Conservation (phyloP, 2,797 vertebrate species). For the Clarias laeviceps region DNA sequence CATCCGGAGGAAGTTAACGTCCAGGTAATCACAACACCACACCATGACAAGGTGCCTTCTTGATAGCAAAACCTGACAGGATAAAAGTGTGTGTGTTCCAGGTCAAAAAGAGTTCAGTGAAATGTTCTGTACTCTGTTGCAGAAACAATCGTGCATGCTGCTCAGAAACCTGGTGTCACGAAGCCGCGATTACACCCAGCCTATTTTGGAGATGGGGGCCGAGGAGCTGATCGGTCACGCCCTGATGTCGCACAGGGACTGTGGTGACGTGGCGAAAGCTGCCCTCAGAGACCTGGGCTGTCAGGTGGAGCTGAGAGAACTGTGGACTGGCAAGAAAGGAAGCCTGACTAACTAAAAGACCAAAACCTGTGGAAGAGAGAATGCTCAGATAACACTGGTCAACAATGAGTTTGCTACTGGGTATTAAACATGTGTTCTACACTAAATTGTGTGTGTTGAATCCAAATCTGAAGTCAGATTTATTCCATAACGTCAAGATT, state of each 20-base stretch:
- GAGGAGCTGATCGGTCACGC: conserved; percentile 85
- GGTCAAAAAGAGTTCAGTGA: not conserved
- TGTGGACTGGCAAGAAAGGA: conserved; percentile 94
- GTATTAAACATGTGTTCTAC: too few relatives aligned
- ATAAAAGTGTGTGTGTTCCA: not conserved
- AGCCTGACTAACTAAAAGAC: conserved; percentile 76
- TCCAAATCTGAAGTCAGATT: too few relatives aligned
- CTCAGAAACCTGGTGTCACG: conserved; percentile 90
- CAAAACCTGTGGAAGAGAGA: conserved; percentile 1
- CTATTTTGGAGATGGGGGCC: conserved; percentile 91
- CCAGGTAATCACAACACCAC: conserved; percentile 78
- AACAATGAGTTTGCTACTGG: too few relatives aligned
- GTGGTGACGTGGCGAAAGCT: conserved; percentile 83
- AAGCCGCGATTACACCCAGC: conserved; percentile 74
- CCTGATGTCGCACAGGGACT: conserved; percentile 80
- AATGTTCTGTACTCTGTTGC: conserved; percentile 35
- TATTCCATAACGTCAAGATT: too few relatives aligned
- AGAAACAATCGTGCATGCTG: conserved; percentile 95
- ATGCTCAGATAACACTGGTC: not conserved
- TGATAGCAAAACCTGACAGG: too few relatives aligned
- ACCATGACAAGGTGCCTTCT: too few relatives aligned
- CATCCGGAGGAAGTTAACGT: conserved; percentile 78
- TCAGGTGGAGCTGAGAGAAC: conserved; percentile 86
- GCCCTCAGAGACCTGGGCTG: conserved; percentile 94
- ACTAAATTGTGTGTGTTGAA: too few relatives aligned